Evolutionary conservation across 35 echinoderm and acorn worm species (phyloP).

Genomic region (Strongylocentrotus purpuratus): DNA sequence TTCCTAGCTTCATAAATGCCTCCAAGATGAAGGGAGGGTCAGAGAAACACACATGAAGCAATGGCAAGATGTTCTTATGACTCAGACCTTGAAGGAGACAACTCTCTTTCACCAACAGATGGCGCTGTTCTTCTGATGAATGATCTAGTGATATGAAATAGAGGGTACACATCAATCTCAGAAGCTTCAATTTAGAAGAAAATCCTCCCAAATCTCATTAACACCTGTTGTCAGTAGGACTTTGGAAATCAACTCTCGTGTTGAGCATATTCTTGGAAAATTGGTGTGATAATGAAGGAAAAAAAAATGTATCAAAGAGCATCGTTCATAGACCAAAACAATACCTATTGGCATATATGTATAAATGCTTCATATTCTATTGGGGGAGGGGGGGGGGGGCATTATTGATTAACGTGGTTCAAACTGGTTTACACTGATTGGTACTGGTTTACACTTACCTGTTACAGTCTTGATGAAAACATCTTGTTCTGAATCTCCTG

Average conservation of each 20-base stretch:
- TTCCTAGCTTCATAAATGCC: slow-evolving; percentile 84
- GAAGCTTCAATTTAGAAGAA: not conserved
- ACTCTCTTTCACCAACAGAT: slow-evolving; percentile 87
- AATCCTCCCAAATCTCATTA: not conserved
- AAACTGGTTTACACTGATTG: not conserved
- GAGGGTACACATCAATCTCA: not conserved
- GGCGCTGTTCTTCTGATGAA: slow-evolving; percentile 89
- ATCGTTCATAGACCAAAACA: too few species aligned
- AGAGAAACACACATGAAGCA: slow-evolving; percentile 80
- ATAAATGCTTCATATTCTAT: too few species aligned
- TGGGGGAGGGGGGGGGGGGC: too few species aligned
- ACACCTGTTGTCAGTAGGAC: not conserved
- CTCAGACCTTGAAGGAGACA: slow-evolving; percentile 84
- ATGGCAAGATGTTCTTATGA: slow-evolving; percentile 84
- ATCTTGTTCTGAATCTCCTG: slow-evolving; percentile 75
- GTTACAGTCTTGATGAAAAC: slow-evolving; percentile 92
- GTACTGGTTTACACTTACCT: slow-evolving; percentile 57
- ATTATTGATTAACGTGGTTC: not conserved
- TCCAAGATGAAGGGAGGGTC: slow-evolving; percentile 75
- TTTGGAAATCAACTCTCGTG: not conserved
- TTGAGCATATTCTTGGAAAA: too few species aligned
- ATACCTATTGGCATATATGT: too few species aligned
- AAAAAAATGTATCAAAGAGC: too few species aligned
- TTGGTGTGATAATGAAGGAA: too few species aligned
- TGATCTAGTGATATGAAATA: slow-evolving; percentile 64